phyloP scores from a whole-genome alignment of 2,888 invertebrate genomes.

The Leptogaster cylindrica region DNA sequence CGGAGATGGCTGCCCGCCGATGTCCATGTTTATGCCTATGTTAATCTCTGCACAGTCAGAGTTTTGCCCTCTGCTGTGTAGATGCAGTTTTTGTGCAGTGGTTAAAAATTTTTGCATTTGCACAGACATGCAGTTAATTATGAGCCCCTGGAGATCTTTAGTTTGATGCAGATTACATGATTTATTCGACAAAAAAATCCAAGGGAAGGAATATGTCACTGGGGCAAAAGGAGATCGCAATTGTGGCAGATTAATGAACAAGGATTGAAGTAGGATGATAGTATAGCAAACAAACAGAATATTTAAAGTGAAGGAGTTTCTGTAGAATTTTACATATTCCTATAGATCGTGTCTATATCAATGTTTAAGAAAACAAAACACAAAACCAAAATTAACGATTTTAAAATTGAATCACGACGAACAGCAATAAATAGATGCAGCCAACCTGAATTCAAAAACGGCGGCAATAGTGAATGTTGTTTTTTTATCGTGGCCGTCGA shows the following conservation, averaged over 20 bases:
- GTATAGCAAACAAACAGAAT: not conserved
- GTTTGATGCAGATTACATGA: conserved; percentile 62
- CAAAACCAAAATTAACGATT: conserved; percentile 31
- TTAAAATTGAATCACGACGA: conserved; percentile 28
- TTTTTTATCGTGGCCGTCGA: too few relatives aligned
- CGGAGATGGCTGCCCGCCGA: conserved; percentile 28
- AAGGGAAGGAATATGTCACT: conserved; percentile 32
- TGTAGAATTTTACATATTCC: conserved; percentile 24
- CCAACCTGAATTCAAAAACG: conserved; percentile 31
- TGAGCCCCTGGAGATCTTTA: conserved; percentile 61
- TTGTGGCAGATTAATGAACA: not conserved
- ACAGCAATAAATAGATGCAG: conserved; percentile 25
- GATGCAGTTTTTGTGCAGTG: conserved; percentile 32
- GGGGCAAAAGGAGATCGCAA: not conserved
- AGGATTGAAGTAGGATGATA: not conserved
- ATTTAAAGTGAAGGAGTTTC: not conserved
- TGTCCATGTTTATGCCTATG: conserved; percentile 37
- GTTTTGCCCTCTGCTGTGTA: conserved; percentile 27
- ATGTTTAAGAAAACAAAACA: not conserved
- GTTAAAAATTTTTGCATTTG: conserved; percentile 24
- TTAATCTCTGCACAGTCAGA: conserved; percentile 38
- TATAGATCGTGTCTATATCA: conserved; percentile 19
- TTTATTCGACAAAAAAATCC: conserved; percentile 58
- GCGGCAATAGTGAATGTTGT: too few relatives aligned
- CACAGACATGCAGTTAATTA: conserved; percentile 57